Conservation (phyloP, 2,113 vertebrate species). For the Pelvicachromis taeniatus region DNA sequence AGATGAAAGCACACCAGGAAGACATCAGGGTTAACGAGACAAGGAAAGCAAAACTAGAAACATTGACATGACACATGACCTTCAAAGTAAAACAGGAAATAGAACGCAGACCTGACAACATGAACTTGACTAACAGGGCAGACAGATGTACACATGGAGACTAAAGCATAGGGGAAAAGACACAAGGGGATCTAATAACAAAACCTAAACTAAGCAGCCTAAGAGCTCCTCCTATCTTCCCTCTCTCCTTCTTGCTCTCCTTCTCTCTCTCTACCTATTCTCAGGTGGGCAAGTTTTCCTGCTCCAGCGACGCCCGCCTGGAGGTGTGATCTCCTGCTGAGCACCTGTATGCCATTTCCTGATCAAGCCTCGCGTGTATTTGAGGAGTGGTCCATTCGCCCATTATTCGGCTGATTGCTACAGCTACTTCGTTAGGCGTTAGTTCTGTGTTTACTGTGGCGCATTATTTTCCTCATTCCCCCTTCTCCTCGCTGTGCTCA, state of each 20-base stretch:
- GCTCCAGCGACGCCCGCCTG: not conserved
- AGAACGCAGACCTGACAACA: too few species aligned
- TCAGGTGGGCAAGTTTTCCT: not conserved
- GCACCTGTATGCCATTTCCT: not conserved
- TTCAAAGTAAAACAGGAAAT: too few species aligned
- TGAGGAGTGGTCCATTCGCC: not conserved
- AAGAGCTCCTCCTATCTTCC: not conserved
- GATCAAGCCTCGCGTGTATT: not conserved
- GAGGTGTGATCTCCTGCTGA: not conserved
- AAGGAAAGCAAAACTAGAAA: too few species aligned
- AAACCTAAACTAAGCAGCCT: too few species aligned
- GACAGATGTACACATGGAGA: too few species aligned
- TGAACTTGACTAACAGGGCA: too few species aligned
- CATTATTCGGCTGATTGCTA: not conserved
- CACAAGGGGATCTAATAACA: too few species aligned
- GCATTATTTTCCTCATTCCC: not conserved
- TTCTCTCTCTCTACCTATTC: not conserved
- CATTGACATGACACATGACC: too few species aligned
- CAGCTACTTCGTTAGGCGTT: not conserved
- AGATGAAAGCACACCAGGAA: too few species aligned
- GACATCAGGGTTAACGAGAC: too few species aligned
- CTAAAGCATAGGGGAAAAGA: too few species aligned
- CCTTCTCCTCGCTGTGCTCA: not conserved
- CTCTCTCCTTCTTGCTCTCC: not conserved
- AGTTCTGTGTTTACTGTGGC: not conserved